Evolutionary conservation across 2,888 invertebrate species (phyloP), one percentile per base, ranked within the genome.

Genomic region (Caenorhabditis angaria): DNA sequence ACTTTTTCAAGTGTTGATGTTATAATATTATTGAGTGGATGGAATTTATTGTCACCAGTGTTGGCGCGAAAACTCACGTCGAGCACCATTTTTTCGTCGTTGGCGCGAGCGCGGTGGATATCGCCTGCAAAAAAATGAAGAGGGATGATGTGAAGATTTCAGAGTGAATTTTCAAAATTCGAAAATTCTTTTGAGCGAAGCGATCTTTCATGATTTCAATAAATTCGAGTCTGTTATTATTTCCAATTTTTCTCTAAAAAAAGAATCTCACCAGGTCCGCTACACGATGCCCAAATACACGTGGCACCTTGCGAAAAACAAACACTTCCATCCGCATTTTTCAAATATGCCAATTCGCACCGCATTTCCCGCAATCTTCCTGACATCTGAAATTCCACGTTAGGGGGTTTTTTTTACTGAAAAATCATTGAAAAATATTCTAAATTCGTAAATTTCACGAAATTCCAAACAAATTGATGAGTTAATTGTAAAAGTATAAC

Each of bases 271-370:
- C 78, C 79, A 8, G 79, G 79, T 41, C 79, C 79, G 48, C 70
- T 77, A 51, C 75, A 76, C 53, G 76, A 76, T 10, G 79, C 74
- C 76, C 76, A 77, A 22, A 77, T 65, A 24, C 70, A 65, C 24
- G 79, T 77, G 32, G 72, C 51, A 51, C 79, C 79, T 60, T 79
- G 79, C 2, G 76, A 75, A 55, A 70, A 77, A 24, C 72, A 70
- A 12, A 69, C 65, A 5, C 66, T 65, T 27, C 79, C 79, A 55
- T 79, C 79, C 4, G 76, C 74, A 51, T 71, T 76, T 41, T 74
- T 66, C 53, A 78, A 60, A 58, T 53, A 74, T 3, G 73, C 59
- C 32, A 78, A 51, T 28, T 76, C 70, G 25, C 72, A 67, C 56
- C 0, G 22, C 58, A 58, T 58, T 22, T 58, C 58, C 24, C 58